Base-by-base conservation (phyloP, 1,140 invertebrate genomes). In the Drosophila parabipectinata region DNA sequence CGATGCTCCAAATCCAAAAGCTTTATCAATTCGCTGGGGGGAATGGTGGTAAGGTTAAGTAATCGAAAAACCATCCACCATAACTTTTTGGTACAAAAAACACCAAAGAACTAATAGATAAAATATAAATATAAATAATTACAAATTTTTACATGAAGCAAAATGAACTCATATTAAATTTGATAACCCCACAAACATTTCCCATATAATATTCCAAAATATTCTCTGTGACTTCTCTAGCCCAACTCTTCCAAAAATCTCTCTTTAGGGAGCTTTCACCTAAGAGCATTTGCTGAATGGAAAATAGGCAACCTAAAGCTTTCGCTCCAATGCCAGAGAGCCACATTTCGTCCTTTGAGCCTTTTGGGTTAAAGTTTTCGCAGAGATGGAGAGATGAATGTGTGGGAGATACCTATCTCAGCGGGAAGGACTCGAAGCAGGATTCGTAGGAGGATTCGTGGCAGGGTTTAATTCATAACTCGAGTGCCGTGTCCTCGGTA, bases 391-490 rank as follows among this genome's bases (percentile, higher is more conserved):
- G 63, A 67, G 61, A 54, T 45, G 47, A 18, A 51, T 62, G 15
- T 50, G 21, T 58, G 32, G 44, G 54, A 12, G 12, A 15, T 48
- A 61, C 44, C 62, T 74, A 64, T 74, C 59, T 74, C 59, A 67
- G 57, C 62, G 52, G 72, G 54, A 55, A 52, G 76, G 48, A 34
- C 32, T 34, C 32, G 32, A 10, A 34, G 34, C 72, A 50, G 80
- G 51, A 73, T 52, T 34, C 32, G 32, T 34, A 9, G 34, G 72
- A 50, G 80, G 51, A 77, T 52, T 84, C 66, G 79, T 82, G 67
- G 59, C 62, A 73, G 83, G 83, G 82, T 82, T 87, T 82, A 87
- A 87, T 88, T 87, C 83, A 87, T 87, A 82, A 77, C 83, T 87
- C 71, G 77, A 87, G 83, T 79, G 79, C 66, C 76, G 83, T 87